Evolutionary conservation across 2,113 vertebrate genomes (phyloP).

Genomic region (Probosciger aterrimus): DNA sequence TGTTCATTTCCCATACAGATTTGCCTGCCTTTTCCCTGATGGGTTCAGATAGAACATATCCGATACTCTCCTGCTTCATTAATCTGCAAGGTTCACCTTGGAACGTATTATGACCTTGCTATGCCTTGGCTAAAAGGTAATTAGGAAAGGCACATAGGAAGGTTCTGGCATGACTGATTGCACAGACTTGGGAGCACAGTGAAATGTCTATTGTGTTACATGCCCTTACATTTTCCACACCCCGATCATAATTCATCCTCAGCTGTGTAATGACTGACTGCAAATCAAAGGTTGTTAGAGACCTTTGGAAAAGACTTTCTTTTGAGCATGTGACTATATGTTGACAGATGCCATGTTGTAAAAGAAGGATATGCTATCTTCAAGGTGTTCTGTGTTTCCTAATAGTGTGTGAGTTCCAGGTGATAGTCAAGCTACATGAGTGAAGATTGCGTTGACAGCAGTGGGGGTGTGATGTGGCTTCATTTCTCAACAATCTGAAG

Average conservation of each 20-base stretch:
- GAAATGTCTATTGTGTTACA: neutral
- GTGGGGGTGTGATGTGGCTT: neutral
- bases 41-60: neutral
- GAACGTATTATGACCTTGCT: neutral
- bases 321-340: neutral
- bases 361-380: neutral
- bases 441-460: neutral
- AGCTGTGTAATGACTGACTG: neutral
- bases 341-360: neutral
- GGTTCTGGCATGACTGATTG: neutral
- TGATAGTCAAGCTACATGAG: fast-evolving
- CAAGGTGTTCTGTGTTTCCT: neutral
- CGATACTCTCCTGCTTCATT: neutral
- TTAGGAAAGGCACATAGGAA: neutral
- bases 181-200: neutral
- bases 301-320: neutral
- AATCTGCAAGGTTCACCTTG: neutral
- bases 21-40: neutral
- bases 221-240: neutral
- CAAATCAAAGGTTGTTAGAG: neutral
- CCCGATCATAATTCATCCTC: neutral
- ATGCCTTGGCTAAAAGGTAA: neutral
- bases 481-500: neutral
- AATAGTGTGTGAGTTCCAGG: neutral
- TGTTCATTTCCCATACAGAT: neutral